Conservation (phyloP, 2,797 vertebrate genomes). For the Argentina silus region DNA sequence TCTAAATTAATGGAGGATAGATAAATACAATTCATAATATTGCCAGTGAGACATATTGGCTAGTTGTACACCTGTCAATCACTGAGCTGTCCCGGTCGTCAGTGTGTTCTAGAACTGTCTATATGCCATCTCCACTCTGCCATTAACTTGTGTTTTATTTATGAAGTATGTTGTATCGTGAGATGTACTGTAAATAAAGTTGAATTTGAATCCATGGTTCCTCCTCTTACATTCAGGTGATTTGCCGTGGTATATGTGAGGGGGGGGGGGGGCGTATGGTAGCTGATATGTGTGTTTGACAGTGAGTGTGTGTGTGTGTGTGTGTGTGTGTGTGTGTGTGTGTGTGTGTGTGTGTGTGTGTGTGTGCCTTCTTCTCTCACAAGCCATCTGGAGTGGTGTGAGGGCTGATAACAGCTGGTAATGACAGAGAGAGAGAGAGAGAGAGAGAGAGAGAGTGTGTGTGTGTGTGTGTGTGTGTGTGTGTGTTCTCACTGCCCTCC, state of each 20-base stretch:
- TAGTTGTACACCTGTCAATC: too few species aligned
- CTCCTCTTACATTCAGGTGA: not conserved
- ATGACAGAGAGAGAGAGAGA: not conserved
- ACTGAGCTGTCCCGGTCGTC: too few species aligned
- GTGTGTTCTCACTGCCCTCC: constrained; percentile 69
- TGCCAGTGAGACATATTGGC: too few species aligned
- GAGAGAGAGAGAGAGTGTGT: not conserved
- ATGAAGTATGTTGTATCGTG: too few species aligned
- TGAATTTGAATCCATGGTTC: too few species aligned
- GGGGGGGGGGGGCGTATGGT: constrained; percentile 29
- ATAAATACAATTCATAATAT: too few species aligned
- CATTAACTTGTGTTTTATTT: too few species aligned
- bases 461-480: constrained; percentile 11
- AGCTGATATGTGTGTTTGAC: constrained; percentile 70
- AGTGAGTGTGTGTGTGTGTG: constrained; percentile 35
- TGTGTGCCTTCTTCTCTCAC: not conserved
- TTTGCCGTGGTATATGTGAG: not conserved
- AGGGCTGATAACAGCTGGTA: constrained; percentile 1
- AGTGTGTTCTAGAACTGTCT: too few species aligned
- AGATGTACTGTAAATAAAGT: too few species aligned
- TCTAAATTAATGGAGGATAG: too few species aligned
- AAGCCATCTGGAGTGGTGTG: not conserved
- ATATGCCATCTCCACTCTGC: too few species aligned
- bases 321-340: constrained; percentile 3
- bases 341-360: constrained; percentile 11